Conservation (phyloP, 1,140 invertebrate species). For the Argopecten irradians region DNA sequence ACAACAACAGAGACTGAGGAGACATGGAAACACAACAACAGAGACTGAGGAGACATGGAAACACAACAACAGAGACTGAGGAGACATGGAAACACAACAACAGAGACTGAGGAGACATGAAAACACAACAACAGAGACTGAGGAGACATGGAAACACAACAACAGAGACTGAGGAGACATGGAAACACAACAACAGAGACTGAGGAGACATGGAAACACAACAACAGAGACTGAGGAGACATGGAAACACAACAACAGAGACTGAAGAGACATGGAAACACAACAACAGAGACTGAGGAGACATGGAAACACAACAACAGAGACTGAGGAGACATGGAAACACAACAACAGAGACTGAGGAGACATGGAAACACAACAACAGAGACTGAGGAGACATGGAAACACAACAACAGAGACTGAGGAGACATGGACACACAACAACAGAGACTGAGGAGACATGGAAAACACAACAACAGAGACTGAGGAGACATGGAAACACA, state of each 20-base stretch:
- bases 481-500: not conserved
- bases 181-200: not conserved
- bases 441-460: no score
- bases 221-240: not conserved
- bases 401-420: not conserved
- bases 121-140: not conserved
- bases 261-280: not conserved
- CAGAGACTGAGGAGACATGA: not conserved
- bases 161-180: no score
- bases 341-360: not conserved
- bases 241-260: not conserved
- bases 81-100: not conserved
- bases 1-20: not conserved
- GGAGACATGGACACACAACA: not conserved
- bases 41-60: not conserved
- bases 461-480: no score
- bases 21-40: not conserved
- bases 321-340: no score
- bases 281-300: not conserved
- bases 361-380: not conserved
- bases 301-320: no score
- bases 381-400: no score
- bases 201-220: not conserved
- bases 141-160: not conserved
- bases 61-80: no score